Evolutionary conservation across 2,888 invertebrate species (phyloP).

Genomic region (Drosophila hamatofila): DNA sequence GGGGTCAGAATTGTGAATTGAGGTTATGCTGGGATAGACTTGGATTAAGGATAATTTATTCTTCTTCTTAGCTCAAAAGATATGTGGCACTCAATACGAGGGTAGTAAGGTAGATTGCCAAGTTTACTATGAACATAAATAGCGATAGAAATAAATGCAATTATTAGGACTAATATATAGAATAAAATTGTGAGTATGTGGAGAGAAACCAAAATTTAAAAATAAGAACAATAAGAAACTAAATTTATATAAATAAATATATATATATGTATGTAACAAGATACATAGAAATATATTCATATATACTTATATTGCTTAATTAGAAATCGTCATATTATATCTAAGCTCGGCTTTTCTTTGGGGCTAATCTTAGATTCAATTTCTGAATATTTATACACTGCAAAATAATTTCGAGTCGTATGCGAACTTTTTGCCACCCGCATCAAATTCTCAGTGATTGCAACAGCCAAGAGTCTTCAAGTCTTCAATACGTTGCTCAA

Average conservation of each 20-base stretch:
- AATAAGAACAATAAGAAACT: background rate
- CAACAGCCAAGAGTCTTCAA: conserved; percentile 17
- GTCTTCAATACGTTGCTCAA: conserved; percentile 33
- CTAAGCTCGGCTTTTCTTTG: background rate
- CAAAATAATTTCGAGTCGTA: background rate
- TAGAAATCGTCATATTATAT: background rate
- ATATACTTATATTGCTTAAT: background rate
- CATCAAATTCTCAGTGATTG: conserved; percentile 19
- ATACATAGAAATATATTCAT: background rate
- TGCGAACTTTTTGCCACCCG: conserved; percentile 6
- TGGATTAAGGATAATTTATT: too few relatives aligned
- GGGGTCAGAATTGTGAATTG: background rate
- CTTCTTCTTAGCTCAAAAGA: too few relatives aligned
- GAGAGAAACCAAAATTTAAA: background rate
- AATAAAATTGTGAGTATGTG: too few relatives aligned
- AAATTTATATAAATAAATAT: background rate
- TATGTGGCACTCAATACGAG: too few relatives aligned
- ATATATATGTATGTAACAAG: background rate
- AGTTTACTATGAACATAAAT: too few relatives aligned
- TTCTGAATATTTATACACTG: background rate
- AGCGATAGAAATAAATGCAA: too few relatives aligned
- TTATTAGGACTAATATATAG: too few relatives aligned
- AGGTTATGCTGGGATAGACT: background rate
- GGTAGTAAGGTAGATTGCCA: too few relatives aligned
- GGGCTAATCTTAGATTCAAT: background rate